Conservation (phyloP, 2,888 invertebrate genomes). For the Drosophila rellima region DNA sequence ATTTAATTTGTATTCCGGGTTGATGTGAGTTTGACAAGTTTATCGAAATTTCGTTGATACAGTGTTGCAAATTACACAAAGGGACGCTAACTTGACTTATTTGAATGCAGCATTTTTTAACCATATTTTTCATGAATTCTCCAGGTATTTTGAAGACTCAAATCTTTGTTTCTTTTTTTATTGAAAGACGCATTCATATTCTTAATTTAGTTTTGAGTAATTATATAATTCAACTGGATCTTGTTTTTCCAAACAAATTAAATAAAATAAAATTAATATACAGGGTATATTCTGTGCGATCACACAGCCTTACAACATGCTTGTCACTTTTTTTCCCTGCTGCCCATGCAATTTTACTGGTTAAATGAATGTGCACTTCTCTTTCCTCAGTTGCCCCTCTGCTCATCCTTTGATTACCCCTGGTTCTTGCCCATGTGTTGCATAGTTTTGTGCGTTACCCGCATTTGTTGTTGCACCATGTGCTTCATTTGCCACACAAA, state of each 20-base stretch:
- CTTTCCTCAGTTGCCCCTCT: background rate
- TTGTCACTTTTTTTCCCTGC: background rate
- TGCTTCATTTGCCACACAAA: constrained; percentile 14
- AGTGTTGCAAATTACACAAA: background rate
- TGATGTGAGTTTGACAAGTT: background rate
- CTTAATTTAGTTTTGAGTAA: no score
- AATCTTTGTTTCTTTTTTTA: no score
- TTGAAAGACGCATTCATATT: no score
- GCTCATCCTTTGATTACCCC: background rate
- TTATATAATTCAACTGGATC: no score
- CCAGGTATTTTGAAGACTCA: no score
- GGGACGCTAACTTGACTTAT: no score
- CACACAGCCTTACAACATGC: background rate
- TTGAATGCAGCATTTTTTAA: no score
- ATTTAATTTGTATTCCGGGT: background rate
- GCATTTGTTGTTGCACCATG: constrained; percentile 4
- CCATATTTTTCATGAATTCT: no score
- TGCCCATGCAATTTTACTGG: constrained; percentile 11
- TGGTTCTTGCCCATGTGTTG: background rate
- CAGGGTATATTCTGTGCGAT: background rate
- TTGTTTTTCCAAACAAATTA: no score
- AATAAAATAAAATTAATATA: no score
- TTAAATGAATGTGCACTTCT: constrained; percentile 5
- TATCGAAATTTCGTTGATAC: background rate
- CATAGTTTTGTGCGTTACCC: constrained; percentile 13